Percentiles rank a stretch among this genome's conserved stretches.
Conservation (phyloP, 2,888 invertebrate genomes). For the Dryobotodes eremita region DNA sequence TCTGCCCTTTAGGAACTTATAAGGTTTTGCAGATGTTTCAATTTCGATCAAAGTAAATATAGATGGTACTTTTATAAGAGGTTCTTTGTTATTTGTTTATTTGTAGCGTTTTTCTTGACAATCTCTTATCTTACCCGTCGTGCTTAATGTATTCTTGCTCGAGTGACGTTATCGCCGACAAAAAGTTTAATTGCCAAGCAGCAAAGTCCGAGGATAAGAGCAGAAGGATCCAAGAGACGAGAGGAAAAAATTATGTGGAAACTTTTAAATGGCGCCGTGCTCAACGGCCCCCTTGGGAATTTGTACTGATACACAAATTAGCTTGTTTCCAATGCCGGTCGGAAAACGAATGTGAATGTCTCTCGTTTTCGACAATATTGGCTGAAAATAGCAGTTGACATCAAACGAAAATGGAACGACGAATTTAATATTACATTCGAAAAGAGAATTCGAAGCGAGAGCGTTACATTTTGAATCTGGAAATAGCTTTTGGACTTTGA, state of each 20-base stretch:
- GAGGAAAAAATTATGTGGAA: constrained; percentile 69
- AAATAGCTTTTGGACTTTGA: constrained; percentile 23
- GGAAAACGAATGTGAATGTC: constrained; percentile 46
- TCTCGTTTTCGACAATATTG: constrained; percentile 20
- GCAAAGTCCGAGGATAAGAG: constrained; percentile 49
- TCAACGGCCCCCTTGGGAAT: constrained; percentile 56
- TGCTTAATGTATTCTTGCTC: constrained; percentile 50
- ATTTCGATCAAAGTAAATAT: constrained; percentile 9
- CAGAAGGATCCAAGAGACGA: constrained; percentile 45
- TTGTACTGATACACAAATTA: constrained; percentile 60
- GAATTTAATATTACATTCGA: constrained; percentile 30
- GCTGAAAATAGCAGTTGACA: constrained; percentile 39
- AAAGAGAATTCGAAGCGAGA: constrained; percentile 23
- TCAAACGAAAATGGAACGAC: constrained; percentile 31
- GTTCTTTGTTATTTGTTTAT: not conserved
- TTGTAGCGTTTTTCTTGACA: not conserved
- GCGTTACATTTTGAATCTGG: constrained; percentile 18
- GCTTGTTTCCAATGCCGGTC: constrained; percentile 30
- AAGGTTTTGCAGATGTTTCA: constrained; percentile 7
- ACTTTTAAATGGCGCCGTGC: constrained; percentile 72
- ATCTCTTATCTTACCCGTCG: constrained; percentile 1
- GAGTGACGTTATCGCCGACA: constrained; percentile 73
- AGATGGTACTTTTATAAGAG: not conserved
- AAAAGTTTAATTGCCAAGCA: constrained; percentile 77
- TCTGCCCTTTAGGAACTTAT: not conserved